Conservation (phyloP, 2,113 vertebrate species). For the Eurypyga helias region DNA sequence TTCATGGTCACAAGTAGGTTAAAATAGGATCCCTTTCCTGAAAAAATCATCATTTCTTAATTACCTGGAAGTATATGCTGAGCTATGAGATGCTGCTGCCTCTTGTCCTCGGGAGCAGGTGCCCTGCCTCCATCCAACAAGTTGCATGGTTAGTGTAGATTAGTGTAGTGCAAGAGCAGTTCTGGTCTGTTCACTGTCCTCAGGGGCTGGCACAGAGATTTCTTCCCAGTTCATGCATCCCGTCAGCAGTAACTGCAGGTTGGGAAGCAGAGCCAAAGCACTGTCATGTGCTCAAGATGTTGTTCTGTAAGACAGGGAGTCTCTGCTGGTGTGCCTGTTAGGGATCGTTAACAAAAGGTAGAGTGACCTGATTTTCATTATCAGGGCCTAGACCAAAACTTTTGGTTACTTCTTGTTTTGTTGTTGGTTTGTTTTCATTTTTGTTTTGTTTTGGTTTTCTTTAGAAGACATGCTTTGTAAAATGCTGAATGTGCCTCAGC, state of each 20-base stretch:
- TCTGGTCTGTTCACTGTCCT: not conserved
- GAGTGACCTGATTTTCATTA: not conserved
- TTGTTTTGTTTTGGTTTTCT: not conserved
- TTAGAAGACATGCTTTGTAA: not conserved
- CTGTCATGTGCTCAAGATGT: fast-evolving
- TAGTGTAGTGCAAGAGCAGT: not conserved
- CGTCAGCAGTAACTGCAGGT: not conserved
- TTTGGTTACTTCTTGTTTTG: not conserved
- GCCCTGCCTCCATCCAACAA: not conserved
- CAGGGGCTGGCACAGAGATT: fast-evolving
- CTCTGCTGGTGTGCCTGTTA: not conserved
- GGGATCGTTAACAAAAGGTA: not conserved
- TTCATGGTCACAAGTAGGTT: not conserved
- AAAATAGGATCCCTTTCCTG: not conserved
- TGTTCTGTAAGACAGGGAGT: not conserved
- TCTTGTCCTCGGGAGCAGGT: not conserved
- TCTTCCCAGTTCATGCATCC: fast-evolving
- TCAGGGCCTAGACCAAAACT: not conserved
- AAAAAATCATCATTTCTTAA: not conserved
- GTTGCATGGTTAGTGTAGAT: not conserved
- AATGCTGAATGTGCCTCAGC: not conserved
- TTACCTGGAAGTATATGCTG: not conserved
- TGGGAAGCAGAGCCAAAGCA: not conserved
- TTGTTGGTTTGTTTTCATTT: not conserved
- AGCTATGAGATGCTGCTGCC: not conserved